These are phyloP conservation scores for Prunella fulvescens DNA, from an alignment of 2,113 vertebrate genomes.

Conservation along the genomic window DNA sequence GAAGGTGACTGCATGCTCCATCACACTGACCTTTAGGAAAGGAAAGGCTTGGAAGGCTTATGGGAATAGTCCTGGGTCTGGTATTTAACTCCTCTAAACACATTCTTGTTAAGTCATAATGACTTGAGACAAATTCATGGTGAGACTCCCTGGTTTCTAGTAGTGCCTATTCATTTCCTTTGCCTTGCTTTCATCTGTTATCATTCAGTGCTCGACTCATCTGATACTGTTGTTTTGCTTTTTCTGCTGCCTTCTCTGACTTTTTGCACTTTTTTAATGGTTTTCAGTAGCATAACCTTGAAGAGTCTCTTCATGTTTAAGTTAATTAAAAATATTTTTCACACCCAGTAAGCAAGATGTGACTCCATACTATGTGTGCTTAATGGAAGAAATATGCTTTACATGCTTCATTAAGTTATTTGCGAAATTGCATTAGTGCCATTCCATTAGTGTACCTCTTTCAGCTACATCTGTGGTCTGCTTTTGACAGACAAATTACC, in stretches of 20 bases:
- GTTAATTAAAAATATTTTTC: conserved; percentile 73
- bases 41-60: background rate
- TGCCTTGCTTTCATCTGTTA: background rate
- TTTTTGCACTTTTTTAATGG: conserved; percentile 18
- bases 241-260: background rate
- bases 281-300: conserved; percentile 72
- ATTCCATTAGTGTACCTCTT: conserved; percentile 68
- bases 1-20: background rate
- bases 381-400: conserved; percentile 74
- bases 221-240: background rate
- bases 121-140: background rate
- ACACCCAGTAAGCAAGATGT: conserved; percentile 65
- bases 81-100: conserved; percentile 1
- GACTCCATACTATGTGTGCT: conserved; percentile 66
- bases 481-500: conserved; percentile 69
- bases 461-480: conserved; percentile 53
- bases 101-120: background rate
- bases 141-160: background rate
- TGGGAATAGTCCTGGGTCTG: background rate
- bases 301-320: conserved; percentile 64
- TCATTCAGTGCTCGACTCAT: background rate
- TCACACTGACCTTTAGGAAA: conserved; percentile 30
- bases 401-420: conserved; percentile 74
- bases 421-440: conserved; percentile 76
- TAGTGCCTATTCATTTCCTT: background rate